Percentiles rank a stretch among this genome's conserved stretches.
These are phyloP conservation scores for Rhadina sibilatrix DNA, from an alignment of 2,113 vertebrate species.

Conservation along the genomic window DNA sequence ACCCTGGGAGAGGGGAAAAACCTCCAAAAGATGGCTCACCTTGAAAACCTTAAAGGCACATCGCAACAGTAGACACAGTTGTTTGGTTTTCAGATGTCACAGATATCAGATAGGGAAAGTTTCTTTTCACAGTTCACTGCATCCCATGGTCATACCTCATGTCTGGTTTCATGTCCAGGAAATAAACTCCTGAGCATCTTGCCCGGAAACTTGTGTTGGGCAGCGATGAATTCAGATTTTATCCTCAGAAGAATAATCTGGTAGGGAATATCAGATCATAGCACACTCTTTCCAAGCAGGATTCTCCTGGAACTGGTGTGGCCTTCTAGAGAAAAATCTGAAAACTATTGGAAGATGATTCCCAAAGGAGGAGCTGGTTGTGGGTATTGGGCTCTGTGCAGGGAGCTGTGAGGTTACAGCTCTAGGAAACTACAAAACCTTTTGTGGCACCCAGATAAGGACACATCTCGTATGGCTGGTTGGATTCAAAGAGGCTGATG, in stretches of 20 bases:
- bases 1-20: no score
- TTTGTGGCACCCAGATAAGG: neutral
- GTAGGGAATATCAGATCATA: neutral
- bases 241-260: neutral
- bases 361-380: neutral
- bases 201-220: neutral
- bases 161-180: neutral
- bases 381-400: neutral
- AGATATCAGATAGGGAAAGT: neutral
- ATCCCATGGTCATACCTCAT: neutral
- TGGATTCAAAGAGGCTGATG: neutral
- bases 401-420: neutral
- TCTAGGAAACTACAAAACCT: neutral
- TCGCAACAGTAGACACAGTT: neutral
- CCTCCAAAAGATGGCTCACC: no score
- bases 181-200: neutral
- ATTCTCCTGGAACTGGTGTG: neutral
- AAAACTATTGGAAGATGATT: neutral
- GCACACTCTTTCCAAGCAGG: neutral
- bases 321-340: neutral
- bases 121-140: neutral
- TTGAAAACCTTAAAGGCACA: no score
- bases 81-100: neutral
- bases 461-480: neutral
- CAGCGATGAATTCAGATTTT: neutral